phyloP scores from a whole-genome alignment of 2,888 invertebrate genomes.

The Sarcophaga caerulescens region DNA sequence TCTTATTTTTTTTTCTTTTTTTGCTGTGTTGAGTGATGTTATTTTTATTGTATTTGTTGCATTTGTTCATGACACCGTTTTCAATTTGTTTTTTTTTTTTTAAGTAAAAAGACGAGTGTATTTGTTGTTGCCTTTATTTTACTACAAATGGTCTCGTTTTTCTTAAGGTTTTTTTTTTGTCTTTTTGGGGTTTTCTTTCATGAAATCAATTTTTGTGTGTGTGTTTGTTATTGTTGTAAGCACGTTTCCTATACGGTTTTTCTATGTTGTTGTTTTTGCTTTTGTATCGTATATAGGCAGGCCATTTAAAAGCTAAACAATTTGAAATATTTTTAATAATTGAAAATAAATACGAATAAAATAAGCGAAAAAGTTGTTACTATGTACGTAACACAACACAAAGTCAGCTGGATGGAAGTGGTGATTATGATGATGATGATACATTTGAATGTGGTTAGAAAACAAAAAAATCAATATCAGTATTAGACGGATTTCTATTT shows the following conservation, averaged over 20 bases:
- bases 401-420: no score
- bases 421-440: no score
- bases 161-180: slow-evolving; percentile 6
- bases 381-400: not conserved
- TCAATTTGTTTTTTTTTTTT: slow-evolving; percentile 53
- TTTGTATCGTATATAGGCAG: not conserved
- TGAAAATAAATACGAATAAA: not conserved
- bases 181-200: slow-evolving; percentile 28
- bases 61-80: slow-evolving; percentile 79
- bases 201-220: slow-evolving; percentile 56
- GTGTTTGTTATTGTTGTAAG: slow-evolving; percentile 33
- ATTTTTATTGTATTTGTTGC: slow-evolving; percentile 72
- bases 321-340: slow-evolving; percentile 33
- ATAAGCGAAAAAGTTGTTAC: not conserved
- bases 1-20: slow-evolving; percentile 50
- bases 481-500: not conserved
- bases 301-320: slow-evolving; percentile 25
- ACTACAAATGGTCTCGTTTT: slow-evolving; percentile 63
- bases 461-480: not conserved
- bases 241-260: slow-evolving; percentile 64
- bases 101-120: slow-evolving; percentile 32
- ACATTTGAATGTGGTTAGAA: no score
- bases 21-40: slow-evolving; percentile 26
- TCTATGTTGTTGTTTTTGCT: slow-evolving; percentile 12
- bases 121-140: slow-evolving; percentile 65